phyloP scores from a whole-genome alignment of 2,113 vertebrate genomes.

The Oryzias melastigma region DNA sequence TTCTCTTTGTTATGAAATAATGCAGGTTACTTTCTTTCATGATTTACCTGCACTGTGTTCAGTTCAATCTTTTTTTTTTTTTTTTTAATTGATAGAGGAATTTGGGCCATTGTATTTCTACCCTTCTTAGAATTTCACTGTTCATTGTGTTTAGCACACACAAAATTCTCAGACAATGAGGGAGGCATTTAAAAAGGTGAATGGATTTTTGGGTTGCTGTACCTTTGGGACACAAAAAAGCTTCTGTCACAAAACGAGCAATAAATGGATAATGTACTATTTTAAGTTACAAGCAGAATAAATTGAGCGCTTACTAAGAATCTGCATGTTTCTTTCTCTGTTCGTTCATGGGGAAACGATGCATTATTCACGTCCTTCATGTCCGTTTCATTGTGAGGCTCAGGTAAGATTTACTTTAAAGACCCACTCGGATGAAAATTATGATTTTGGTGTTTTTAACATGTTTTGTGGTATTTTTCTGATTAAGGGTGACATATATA shows the following conservation, averaged over 20 bases:
- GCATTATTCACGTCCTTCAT: too few relatives aligned
- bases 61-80: slow-evolving; percentile 46
- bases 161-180: slow-evolving; percentile 39
- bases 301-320: slow-evolving; percentile 53
- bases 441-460: too few relatives aligned
- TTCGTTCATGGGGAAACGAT: background rate
- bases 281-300: slow-evolving; percentile 56
- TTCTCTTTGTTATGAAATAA: slow-evolving; percentile 42
- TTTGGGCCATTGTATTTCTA: slow-evolving; percentile 48
- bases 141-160: slow-evolving; percentile 41
- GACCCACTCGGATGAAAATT: too few relatives aligned
- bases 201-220: slow-evolving; percentile 47
- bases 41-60: slow-evolving; percentile 39
- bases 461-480: too few relatives aligned
- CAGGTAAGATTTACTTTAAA: too few relatives aligned
- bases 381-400: too few relatives aligned
- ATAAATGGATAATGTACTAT: slow-evolving; percentile 45
- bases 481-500: too few relatives aligned
- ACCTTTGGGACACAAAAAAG: slow-evolving; percentile 34
- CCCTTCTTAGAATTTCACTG: slow-evolving; percentile 47
- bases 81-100: slow-evolving; percentile 45
- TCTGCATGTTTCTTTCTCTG: slow-evolving; percentile 12
- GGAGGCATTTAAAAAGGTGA: slow-evolving; percentile 51
- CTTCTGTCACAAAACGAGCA: slow-evolving; percentile 36
- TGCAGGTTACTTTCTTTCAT: slow-evolving; percentile 37